Percentiles rank a stretch among this genome's conserved stretches.
Conservation (phyloP, 2,797 vertebrate genomes). For the Pempheris klunzingeri region DNA sequence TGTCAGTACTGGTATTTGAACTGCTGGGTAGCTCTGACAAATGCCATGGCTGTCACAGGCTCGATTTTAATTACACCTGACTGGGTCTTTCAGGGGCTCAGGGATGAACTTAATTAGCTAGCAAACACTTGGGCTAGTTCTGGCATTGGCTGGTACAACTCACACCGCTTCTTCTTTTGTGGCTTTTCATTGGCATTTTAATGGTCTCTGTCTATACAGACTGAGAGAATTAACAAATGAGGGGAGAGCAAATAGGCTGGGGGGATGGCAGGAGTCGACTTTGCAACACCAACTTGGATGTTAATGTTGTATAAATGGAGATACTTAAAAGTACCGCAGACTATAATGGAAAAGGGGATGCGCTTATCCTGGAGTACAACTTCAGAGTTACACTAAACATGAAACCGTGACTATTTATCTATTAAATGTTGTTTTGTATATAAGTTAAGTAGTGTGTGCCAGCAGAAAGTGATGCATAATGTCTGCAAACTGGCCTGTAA, state of each 20-base stretch:
- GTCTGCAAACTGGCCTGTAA: no score
- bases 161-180: conserved; percentile 63
- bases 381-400: conserved; percentile 28
- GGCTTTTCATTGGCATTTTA: conserved; percentile 72
- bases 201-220: conserved; percentile 61
- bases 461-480: no score
- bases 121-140: conserved; percentile 76
- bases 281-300: conserved; percentile 43
- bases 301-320: conserved; percentile 54
- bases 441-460: neutral
- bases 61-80: conserved; percentile 97
- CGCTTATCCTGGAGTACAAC: conserved; percentile 37
- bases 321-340: conserved; percentile 42
- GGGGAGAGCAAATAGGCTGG: conserved; percentile 41
- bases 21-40: conserved; percentile 92
- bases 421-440: no score
- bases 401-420: no score
- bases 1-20: conserved; percentile 96
- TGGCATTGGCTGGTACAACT: conserved; percentile 74
- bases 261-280: conserved; percentile 36
- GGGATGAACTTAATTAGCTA: conserved; percentile 92
- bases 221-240: conserved; percentile 66
- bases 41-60: conserved; percentile 94
- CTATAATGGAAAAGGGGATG: conserved; percentile 35
- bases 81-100: conserved; percentile 86